These are phyloP conservation scores for Scaptomyza pallida DNA, from an alignment of 1,140 invertebrate genomes.

Conservation along the genomic window DNA sequence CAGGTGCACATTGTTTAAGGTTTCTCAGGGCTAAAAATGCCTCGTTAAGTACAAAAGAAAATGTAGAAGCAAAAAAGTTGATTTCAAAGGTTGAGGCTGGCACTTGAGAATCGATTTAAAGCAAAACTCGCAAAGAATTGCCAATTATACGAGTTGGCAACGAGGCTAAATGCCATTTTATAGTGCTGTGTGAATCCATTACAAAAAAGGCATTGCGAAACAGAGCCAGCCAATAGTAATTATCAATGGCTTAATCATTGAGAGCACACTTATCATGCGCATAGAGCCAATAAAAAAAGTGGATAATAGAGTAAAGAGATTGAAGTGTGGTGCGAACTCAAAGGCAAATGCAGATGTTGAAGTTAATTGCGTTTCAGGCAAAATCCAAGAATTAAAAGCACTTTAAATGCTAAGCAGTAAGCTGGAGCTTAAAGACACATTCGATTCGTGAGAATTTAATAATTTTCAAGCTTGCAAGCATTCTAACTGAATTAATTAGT, in stretches of 20 bases:
- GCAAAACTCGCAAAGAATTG: constrained; percentile 42
- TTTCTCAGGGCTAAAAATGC: neutral
- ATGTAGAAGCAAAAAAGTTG: neutral
- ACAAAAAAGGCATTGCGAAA: constrained; percentile 24
- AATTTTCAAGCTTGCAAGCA: constrained; percentile 49
- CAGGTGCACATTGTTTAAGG: neutral
- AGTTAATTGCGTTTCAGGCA: constrained; percentile 59
- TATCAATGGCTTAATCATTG: constrained; percentile 73
- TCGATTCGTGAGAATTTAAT: constrained; percentile 63
- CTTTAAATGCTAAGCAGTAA: constrained; percentile 70
- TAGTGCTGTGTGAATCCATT: constrained; percentile 17
- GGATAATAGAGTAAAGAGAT: constrained; percentile 20
- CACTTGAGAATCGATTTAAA: constrained; percentile 24
- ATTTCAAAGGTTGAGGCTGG: neutral
- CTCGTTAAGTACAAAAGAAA: neutral
- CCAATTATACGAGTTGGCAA: constrained; percentile 37
- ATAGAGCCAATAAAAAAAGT: constrained; percentile 17
- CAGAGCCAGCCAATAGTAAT: constrained; percentile 57
- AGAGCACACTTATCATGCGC: constrained; percentile 27
- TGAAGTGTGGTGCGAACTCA: neutral
- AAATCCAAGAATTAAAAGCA: constrained; percentile 61
- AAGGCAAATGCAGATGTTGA: constrained; percentile 7
- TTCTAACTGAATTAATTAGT: constrained; percentile 65
- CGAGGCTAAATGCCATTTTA: constrained; percentile 53
- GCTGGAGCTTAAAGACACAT: constrained; percentile 49